Base-by-base conservation (phyloP, 2,797 vertebrate species). In the Muscicapa striata region DNA sequence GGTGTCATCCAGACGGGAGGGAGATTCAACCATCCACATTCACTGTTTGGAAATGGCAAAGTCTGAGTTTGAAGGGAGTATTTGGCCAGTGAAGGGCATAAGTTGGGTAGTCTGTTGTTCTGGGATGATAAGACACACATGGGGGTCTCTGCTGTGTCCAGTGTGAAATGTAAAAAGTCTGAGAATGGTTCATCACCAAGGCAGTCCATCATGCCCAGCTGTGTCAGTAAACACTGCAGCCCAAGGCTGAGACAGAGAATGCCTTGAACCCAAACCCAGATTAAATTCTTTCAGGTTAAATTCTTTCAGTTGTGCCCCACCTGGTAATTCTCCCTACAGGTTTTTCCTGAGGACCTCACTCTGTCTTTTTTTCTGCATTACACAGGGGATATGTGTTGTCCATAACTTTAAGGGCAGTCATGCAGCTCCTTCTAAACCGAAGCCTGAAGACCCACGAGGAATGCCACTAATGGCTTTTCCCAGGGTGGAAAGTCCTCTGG, bases 401-500 rank as follows among this genome's bases (percentile, higher is more conserved):
- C 99, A 99, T 98, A 99, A 99, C 97, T 99, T 99, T 93, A 99
- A 98, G 98, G 99, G 99, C 73, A 98, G 97, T 57, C 98, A 98
- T 84, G 98, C 98, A 68, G 93, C 97, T 72, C 97, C 98, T 58
- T 98, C 98, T 69, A 99, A 99, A 97, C 98, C 98, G 97, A 99
- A 99, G 97, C 98, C 98, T 9, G 99, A 99, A 96, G 99, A 99
- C 75, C 98, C 99, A 92, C 98, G 98, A 21, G 98, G 99, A 70
- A 98, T 99, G 63, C 99, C 99, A 3, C 96, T 99, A 90, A 99
- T 99, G 99, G 99, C 99, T 89, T 99, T 99, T 97, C 99, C 99
- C 36, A 99, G 99, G 90, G 99, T 99, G 94, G 99, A 99, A 97
- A 99, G 99, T 97, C 99, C 99, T 59, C 98, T 99, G 97, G 99